Evolutionary conservation across 2,888 invertebrate genomes (phyloP).

Genomic region (Ectobius pallidus): DNA sequence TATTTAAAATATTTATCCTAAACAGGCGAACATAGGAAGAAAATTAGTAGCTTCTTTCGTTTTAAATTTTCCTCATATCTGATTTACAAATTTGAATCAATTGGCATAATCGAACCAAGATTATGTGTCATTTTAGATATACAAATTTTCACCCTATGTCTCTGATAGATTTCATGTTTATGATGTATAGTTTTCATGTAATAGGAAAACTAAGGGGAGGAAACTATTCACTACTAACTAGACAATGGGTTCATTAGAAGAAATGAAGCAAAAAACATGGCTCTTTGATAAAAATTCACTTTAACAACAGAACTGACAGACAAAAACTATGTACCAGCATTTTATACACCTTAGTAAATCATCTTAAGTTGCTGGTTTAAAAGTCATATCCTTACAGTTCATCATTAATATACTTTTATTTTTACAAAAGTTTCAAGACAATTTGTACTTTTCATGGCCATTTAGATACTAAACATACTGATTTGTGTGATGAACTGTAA

Average conservation of each 20-base stretch:
- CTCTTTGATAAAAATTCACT: slow-evolving; percentile 27
- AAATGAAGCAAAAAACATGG: slow-evolving; percentile 14
- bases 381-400: slow-evolving; percentile 24
- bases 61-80: too few relatives aligned
- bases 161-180: slow-evolving; percentile 11
- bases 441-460: slow-evolving; percentile 39
- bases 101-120: not conserved
- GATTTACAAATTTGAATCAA: too few relatives aligned
- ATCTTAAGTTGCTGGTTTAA: slow-evolving; percentile 15
- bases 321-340: slow-evolving; percentile 30
- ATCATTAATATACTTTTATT: slow-evolving; percentile 12
- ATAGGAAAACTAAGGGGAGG: not conserved
- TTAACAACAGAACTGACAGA: slow-evolving; percentile 38
- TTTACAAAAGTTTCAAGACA: slow-evolving; percentile 34
- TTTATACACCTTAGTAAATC: slow-evolving; percentile 12
- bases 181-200: not conserved
- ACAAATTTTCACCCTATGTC: slow-evolving; percentile 31
- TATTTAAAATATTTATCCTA: slow-evolving; percentile 29
- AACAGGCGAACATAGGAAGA: slow-evolving; percentile 30
- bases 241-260: not conserved
- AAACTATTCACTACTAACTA: slow-evolving; percentile 6
- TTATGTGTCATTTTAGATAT: not conserved
- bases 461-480: slow-evolving; percentile 27
- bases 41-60: slow-evolving; percentile 7
- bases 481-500: slow-evolving; percentile 23